Evolutionary conservation across 92 coral and sea anemone genomes (phyloP).

Genomic region (Montipora capitata): DNA sequence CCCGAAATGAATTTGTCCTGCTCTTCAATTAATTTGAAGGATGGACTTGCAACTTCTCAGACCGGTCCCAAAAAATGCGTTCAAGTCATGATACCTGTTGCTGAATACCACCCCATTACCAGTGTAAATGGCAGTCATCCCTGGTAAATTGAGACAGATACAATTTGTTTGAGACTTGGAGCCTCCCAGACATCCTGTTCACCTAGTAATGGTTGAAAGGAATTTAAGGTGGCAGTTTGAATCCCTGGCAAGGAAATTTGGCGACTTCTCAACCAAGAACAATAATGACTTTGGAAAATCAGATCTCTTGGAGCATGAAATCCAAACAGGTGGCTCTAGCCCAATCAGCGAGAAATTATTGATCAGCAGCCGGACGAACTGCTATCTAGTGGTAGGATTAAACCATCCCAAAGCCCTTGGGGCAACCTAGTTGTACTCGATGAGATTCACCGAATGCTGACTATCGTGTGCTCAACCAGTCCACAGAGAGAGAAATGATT

Average conservation of each 20-base stretch:
- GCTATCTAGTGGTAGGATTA: too few relatives aligned
- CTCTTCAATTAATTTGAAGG: conserved; percentile 45
- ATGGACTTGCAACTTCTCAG: conserved; percentile 39
- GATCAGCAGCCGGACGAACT: too few relatives aligned
- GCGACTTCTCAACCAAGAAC: conserved; percentile 39
- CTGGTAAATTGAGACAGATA: background rate
- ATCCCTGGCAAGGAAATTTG: conserved; percentile 15
- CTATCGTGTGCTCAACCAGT: too few relatives aligned
- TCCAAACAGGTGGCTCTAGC: conserved; percentile 29
- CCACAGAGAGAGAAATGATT: too few relatives aligned
- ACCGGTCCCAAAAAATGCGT: conserved; percentile 21
- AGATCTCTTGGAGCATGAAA: conserved; percentile 48
- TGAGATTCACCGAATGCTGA: too few relatives aligned
- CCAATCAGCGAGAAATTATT: too few relatives aligned
- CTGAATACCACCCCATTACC: conserved; percentile 14
- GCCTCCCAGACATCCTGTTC: background rate
- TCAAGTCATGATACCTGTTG: conserved; percentile 13
- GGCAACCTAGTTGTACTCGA: conserved; percentile 29
- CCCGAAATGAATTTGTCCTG: background rate
- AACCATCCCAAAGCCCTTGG: background rate
- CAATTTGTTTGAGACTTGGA: background rate
- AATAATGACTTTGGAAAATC: conserved; percentile 37
- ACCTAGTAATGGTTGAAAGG: background rate
- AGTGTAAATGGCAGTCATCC: background rate
- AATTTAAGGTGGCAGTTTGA: conserved; percentile 11